Conservation (phyloP, 2,113 vertebrate species). For the Peromyscus maniculatus region DNA sequence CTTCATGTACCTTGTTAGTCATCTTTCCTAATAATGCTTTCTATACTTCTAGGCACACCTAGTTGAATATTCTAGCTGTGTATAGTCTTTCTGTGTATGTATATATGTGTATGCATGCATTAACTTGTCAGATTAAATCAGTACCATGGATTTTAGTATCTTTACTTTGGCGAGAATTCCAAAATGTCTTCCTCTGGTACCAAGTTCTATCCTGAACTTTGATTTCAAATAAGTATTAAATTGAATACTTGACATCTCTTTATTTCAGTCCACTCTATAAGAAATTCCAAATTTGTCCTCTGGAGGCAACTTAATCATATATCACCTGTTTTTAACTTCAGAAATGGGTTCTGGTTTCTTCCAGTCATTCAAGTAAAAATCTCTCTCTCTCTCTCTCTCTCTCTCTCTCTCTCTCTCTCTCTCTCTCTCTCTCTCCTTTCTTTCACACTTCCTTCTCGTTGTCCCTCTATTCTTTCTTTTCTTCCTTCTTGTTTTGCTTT, state of each 20-base stretch:
- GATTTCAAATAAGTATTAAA: neutral
- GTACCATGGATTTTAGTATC: neutral
- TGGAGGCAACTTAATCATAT: neutral
- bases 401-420: neutral
- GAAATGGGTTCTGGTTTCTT: neutral
- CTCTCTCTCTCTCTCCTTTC: neutral
- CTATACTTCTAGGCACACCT: neutral
- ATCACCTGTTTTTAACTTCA: neutral
- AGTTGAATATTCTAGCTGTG: neutral
- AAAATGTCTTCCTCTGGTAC: neutral
- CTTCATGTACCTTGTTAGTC: neutral
- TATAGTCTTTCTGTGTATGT: neutral
- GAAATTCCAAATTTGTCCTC: neutral
- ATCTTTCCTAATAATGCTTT: neutral
- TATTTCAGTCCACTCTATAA: neutral
- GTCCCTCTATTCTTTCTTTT: neutral
- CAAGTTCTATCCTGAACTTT: neutral
- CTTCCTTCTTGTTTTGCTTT: neutral
- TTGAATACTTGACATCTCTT: neutral
- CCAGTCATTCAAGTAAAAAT: neutral
- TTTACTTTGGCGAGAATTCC: neutral
- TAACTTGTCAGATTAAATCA: neutral
- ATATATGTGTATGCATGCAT: neutral
- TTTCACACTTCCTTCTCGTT: neutral
- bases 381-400: neutral